Evolutionary conservation across 2,888 invertebrate genomes (phyloP).

Genomic region (Drosophila diplacantha): DNA sequence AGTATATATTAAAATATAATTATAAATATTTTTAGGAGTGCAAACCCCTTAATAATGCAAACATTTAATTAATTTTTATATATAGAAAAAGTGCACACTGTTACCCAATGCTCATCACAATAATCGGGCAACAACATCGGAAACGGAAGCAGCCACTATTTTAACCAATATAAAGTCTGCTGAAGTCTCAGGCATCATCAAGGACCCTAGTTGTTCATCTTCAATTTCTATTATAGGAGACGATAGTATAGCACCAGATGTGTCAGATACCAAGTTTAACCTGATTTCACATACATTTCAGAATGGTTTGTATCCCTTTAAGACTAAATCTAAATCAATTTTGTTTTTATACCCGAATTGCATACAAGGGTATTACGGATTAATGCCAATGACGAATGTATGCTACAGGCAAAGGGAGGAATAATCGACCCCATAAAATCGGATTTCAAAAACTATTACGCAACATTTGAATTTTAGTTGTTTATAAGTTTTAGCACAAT

Average conservation of each 20-base stretch:
- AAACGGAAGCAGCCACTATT: constrained; percentile 76
- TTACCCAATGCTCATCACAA: constrained; percentile 13
- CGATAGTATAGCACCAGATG: not conserved
- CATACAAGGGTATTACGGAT: too few relatives aligned
- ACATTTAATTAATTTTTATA: not conserved
- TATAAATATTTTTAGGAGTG: not conserved
- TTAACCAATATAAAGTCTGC: constrained; percentile 75
- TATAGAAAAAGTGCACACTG: constrained; percentile 19
- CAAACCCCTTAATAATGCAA: not conserved
- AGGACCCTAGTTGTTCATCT: constrained; percentile 34
- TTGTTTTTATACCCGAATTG: too few relatives aligned
- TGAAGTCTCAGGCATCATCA: constrained; percentile 43
- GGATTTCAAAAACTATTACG: too few relatives aligned
- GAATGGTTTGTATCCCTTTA: constrained; percentile 44
- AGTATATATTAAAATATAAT: not conserved
- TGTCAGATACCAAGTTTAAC: constrained; percentile 24
- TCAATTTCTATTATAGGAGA: constrained; percentile 27
- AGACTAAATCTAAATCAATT: not conserved
- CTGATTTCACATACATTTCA: constrained; percentile 25
- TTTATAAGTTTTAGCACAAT: too few relatives aligned
- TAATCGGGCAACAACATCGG: constrained; percentile 63
- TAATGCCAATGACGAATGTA: too few relatives aligned
- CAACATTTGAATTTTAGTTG: too few relatives aligned
- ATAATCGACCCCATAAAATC: too few relatives aligned
- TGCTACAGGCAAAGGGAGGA: too few relatives aligned